Evolutionary conservation across 2,888 invertebrate genomes (phyloP).

Genomic region (Andrena dorsata): DNA sequence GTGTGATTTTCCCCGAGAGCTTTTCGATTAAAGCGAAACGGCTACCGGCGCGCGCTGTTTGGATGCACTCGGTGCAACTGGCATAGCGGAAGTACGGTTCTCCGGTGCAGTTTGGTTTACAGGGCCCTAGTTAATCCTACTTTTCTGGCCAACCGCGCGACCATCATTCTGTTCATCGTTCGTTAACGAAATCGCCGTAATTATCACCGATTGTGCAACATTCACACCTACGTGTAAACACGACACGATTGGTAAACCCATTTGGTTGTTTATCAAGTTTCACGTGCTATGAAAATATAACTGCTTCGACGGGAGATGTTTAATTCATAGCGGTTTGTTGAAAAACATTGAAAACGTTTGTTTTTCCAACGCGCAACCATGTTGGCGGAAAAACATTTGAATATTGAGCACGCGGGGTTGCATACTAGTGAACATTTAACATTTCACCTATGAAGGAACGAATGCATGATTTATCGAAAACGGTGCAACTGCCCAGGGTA

Average conservation of each 20-base stretch:
- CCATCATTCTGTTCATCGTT: constrained; percentile 22
- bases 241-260: no score
- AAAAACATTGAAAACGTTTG: neutral
- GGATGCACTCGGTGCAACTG: constrained; percentile 7
- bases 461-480: constrained; percentile 13
- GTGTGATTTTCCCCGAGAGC: constrained; percentile 29
- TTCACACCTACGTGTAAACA: no score
- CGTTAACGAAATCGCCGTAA: constrained; percentile 24
- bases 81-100: constrained; percentile 36
- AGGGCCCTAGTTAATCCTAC: constrained; percentile 40
- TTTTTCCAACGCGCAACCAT: neutral
- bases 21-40: constrained; percentile 46
- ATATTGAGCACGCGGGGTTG: neutral
- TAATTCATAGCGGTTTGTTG: neutral
- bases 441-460: neutral
- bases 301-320: neutral
- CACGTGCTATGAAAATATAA: neutral
- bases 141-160: constrained; percentile 30
- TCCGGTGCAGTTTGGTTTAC: neutral
- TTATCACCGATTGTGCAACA: constrained; percentile 17
- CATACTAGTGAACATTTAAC: neutral
- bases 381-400: neutral
- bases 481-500: neutral
- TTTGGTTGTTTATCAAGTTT: neutral
- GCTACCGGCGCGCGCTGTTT: constrained; percentile 43